Base-by-base conservation (phyloP, 2,797 vertebrate species). In the Oophaga sylvatica region DNA sequence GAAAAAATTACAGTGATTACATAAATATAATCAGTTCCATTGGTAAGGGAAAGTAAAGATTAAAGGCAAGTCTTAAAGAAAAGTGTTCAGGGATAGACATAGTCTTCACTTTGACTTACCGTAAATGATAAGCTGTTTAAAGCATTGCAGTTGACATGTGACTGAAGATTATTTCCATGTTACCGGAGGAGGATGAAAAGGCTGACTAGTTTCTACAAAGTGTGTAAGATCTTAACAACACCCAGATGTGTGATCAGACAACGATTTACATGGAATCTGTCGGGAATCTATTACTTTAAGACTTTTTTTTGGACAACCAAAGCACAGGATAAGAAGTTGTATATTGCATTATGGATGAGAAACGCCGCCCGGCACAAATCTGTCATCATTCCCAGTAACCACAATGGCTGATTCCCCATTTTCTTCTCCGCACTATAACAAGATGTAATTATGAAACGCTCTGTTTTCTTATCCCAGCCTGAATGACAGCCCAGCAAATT, bases 391-490 rank as follows among this genome's bases (percentile, higher is more conserved):
- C 60, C 80, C 87, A 87, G 31, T 73, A 29, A 62, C 26, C 56
- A 63, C 67, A 53, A 45, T 7, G 3, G 65, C 79, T n/a, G 0
- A 59, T 16, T 45, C n/a, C 8, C 85, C 82, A 16, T 67, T 87
- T 56, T 45, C 26, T 60, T 85, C 26, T 77, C 77, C 35, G 59
- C 75, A 19, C 26, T 59, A 65, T 75, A 86, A 89, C 48, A 7
- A 77, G 84, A 78, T 78, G 70, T 83, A 89, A 89, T 89, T 86
- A 71, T 29, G 62, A 82, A 71, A 71, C 59, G 31, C 73, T 82
- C 84, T 60, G 56, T 82, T 86, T 83, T 81, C 68, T 83, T 68
- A 63, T 20, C 20, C 22, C 80, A 13, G 63, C 67, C 63, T 78
- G 60, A 87, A 70, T 35, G 70, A 57, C 84, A 86, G 65, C 73